These are phyloP conservation scores for Oryctolagus cuniculus DNA, from an alignment of 2,113 vertebrate genomes.

Conservation along the genomic window DNA sequence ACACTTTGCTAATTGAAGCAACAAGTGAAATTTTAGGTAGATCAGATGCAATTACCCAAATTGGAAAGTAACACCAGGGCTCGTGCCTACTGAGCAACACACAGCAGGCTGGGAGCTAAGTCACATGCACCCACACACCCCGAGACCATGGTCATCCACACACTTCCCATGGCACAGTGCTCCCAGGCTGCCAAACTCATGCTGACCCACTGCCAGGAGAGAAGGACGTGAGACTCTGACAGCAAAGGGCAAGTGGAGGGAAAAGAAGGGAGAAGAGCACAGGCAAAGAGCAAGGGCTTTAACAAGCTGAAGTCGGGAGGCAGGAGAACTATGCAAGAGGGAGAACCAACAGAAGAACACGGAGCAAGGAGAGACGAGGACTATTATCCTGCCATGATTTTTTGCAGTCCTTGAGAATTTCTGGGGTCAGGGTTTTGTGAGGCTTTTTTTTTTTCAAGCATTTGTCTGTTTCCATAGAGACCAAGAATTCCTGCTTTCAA, in stretches of 20 bases:
- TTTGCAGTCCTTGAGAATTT: conserved; percentile 9
- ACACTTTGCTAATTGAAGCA: conserved; percentile 65
- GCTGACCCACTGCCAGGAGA: conserved; percentile 6
- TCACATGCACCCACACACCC: neutral
- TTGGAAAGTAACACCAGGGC: conserved; percentile 66
- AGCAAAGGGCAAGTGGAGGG: neutral
- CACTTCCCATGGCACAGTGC: neutral
- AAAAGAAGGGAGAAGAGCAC: neutral
- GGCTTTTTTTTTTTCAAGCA: neutral
- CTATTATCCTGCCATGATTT: neutral
- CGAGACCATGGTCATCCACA: neutral
- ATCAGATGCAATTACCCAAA: conserved; percentile 68
- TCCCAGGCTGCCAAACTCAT: neutral
- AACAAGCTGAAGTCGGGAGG: neutral
- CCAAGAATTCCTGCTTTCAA: neutral
- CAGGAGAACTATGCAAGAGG: neutral
- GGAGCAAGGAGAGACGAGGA: neutral
- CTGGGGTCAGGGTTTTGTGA: neutral
- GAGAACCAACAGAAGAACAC: neutral
- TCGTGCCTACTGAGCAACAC: conserved; percentile 13
- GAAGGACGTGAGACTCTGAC: neutral
- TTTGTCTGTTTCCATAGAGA: conserved; percentile 60
- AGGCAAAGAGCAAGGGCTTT: neutral
- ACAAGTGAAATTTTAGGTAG: conserved; percentile 72
- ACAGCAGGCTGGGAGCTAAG: conserved; percentile 25